These are phyloP conservation scores for Carcinoscorpius rotundicauda DNA, from an alignment of 1,140 invertebrate species.

Conservation along the genomic window DNA sequence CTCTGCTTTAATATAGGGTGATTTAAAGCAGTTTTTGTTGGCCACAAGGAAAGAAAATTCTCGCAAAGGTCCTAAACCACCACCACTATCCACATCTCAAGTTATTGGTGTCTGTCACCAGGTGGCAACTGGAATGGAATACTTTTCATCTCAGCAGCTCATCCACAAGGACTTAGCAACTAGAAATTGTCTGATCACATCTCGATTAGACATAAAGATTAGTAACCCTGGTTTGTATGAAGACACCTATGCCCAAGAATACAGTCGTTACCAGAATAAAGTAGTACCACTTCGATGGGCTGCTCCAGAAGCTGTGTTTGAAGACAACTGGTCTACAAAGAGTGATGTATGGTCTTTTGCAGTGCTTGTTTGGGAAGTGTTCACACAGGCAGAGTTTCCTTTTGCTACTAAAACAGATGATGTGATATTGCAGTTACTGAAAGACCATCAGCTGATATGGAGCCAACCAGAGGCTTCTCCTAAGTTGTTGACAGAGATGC, in stretches of 20 bases:
- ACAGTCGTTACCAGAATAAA: constrained; percentile 33
- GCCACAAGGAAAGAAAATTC: constrained; percentile 53
- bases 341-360: constrained; percentile 89
- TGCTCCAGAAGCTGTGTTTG: constrained; percentile 71
- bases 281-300: constrained; percentile 71
- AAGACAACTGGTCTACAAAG: constrained; percentile 84
- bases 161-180: constrained; percentile 82
- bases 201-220: constrained; percentile 68
- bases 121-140: constrained; percentile 69
- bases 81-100: constrained; percentile 53
- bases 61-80: constrained; percentile 35
- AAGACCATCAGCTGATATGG: constrained; percentile 13
- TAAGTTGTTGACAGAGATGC: constrained; percentile 31
- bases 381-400: constrained; percentile 71
- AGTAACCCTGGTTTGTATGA: constrained; percentile 63
- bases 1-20: constrained; percentile 47
- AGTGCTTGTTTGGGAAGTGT: constrained; percentile 81
- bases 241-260: constrained; percentile 24
- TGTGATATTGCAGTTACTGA: constrained; percentile 9
- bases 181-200: constrained; percentile 81
- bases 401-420: constrained; percentile 15
- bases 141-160: constrained; percentile 56
- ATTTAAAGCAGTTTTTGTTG: constrained; percentile 81
- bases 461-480: constrained; percentile 10
- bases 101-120: constrained; percentile 58